Base-by-base conservation (phyloP, 2,888 invertebrate genomes). In the Archaeoteleia sp. region DNA sequence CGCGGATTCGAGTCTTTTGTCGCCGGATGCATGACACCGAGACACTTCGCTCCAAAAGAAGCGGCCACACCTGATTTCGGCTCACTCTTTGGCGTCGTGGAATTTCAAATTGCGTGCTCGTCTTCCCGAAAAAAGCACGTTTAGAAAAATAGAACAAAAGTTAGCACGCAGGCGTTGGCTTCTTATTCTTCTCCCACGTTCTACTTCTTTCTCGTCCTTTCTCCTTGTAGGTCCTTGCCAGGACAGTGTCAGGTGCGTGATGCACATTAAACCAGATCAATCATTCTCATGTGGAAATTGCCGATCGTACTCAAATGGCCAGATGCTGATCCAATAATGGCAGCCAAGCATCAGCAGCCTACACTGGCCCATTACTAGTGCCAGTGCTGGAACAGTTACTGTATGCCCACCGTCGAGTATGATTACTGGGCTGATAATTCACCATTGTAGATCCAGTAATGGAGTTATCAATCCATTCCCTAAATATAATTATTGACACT, bases 1-100 rank as follows among this genome's bases (percentile, higher is more conserved):
- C 81, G 82, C 80, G 81, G 78, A 82, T 82, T 77, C 78, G 80
- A 74, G 67, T 68, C 80, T 80, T 82, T 83, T 82, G 82, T 83
- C 75, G 75, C 67, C 53, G 55, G 58, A 51, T 29, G 30, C 70
- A 63, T 71, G 72, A 72, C 72, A 67, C 70, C 39, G 66, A 72
- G 72, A 76, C 78, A 75, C 75, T 75, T 75, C 67, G 68, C 66
- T 74, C 70, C 62, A 65, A 67, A 60, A 73, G 70, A 74, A 40
- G 68, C 75, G 76, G 76, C 78, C 75, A 75, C 81, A 76, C 76
- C 76, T 78, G 75, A 80, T 79, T 71, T 71, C 67, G 54, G 34
- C 34, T 39, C 45, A 54, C 51, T 32, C 20, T 70, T 72, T 73
- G 67, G 63, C 65, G 30, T 29, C 43, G 48, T 40, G 67, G 67